Percentiles rank a stretch among this genome's conserved stretches.
Conservation (phyloP, 1,140 invertebrate species). For the Euwallacea similis region DNA sequence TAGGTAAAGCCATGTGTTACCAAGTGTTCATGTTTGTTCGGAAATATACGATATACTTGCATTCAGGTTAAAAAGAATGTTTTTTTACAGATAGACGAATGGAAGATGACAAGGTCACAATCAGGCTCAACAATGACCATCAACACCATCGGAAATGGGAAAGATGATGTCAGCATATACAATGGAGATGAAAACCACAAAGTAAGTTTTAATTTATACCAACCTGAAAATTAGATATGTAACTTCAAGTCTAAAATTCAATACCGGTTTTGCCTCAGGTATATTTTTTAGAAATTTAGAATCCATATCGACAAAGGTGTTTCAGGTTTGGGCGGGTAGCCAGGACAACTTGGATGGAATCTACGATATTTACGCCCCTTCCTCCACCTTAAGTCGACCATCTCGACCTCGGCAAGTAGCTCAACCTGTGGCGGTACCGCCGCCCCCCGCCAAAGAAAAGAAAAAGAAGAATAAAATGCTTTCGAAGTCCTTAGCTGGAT, state of each 20-base stretch:
- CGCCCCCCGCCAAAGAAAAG: slow-evolving; percentile 68
- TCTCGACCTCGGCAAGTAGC: slow-evolving; percentile 77
- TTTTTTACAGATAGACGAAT: slow-evolving; percentile 56
- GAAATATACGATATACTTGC: too few relatives aligned
- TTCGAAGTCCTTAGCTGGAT: slow-evolving; percentile 49
- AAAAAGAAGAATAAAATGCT: slow-evolving; percentile 63
- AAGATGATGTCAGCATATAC: slow-evolving; percentile 61
- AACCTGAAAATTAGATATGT: not conserved
- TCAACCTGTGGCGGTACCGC: slow-evolving; percentile 75
- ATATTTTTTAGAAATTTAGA: not conserved
- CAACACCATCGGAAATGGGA: slow-evolving; percentile 57
- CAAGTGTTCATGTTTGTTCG: too few relatives aligned
- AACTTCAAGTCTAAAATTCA: too few relatives aligned
- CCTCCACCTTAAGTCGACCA: slow-evolving; percentile 72
- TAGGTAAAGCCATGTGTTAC: too few relatives aligned
- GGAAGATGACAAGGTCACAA: slow-evolving; percentile 57
- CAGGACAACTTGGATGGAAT: slow-evolving; percentile 70
- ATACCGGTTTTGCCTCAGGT: too few relatives aligned
- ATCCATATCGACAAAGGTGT: not conserved
- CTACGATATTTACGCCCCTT: slow-evolving; percentile 71
- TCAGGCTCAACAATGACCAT: slow-evolving; percentile 62
- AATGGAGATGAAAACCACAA: slow-evolving; percentile 93
- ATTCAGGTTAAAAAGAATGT: too few relatives aligned
- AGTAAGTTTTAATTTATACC: slow-evolving; percentile 30
- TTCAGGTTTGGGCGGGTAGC: slow-evolving; percentile 76